Base-by-base conservation (phyloP, 2,113 vertebrate species). In the Saimiri boliviensis region DNA sequence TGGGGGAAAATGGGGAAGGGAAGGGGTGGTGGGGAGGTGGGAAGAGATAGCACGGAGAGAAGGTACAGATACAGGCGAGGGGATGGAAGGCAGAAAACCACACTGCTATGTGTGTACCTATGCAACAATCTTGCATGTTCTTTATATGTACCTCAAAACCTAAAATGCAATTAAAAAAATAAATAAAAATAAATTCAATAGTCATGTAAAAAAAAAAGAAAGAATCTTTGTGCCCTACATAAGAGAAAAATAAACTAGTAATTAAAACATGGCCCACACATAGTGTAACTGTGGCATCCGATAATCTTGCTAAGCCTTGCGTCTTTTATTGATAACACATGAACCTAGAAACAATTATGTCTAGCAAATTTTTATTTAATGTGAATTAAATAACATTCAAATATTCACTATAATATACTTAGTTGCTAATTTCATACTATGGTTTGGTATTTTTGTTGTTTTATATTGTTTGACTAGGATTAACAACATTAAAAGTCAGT, bases 401-500 rank as follows among this genome's bases (percentile, higher is more conserved):
- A 76, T n/a, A 19, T 35, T 66, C 42, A 93, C 30, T 63, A 21
- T 58, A 83, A 52, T n/a, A 37, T 63, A 42, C n/a, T 80, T 79
- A 81, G 32, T 58, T 40, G 37, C 7, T 52, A 77, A 87, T 82
- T 84, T 80, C 45, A 92, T 73, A 71, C 74, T 82, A 60, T 70
- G 81, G 19, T 47, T 89, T 88, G 73, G n/a, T 81, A 37, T 49
- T 45, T 89, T 83, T 93, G 73, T 79, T 94, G 66, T 86, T 71
- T 91, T 60, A 42, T 79, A 63, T 40, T 89, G 12, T 52, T 77
- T 58, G 25, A 27, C n/a, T 89, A 42, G 70, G 20, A 5, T 76
- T 87, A 71, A 86, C 40, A 89, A 66, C 25, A 86, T 45, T 86
- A 77, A 77, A 80, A 92, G 85, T 86, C 10, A 76, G 23, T 58